Base-by-base conservation (phyloP, 2,113 vertebrate genomes). In the Tenrec ecaudatus region DNA sequence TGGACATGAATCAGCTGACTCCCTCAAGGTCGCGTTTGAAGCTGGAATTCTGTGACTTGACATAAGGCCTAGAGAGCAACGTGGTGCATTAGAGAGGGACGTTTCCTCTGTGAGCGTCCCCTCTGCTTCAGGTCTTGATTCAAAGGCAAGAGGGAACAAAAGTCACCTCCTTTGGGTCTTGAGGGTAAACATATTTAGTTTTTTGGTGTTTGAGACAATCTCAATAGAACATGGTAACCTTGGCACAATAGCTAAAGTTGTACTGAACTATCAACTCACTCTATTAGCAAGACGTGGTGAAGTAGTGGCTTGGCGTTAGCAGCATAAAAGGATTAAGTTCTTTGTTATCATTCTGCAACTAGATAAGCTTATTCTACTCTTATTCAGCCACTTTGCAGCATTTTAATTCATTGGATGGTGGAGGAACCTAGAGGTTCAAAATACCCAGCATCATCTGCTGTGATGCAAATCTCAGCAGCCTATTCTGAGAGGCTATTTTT, bases 341-440 rank as follows among this genome's bases (percentile, higher is more conserved):
- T 97, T 91, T 90, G 88, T 97, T 97, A 97, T 98, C 96, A 89
- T 96, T 96, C 94, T 60, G n/a, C 96, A 53, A 94, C 79, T 96
- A 96, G 96, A 97, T 97, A 97, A 98, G 96, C 77, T 94, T 96
- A 97, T 96, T 94, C 96, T 88, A 92, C 89, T 96, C 95, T 95
- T 82, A n/a, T 92, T 97, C 94, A 96, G 96, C n/a, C 96, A 96
- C 86, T 96, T 97, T 97, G 94, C 94, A 95, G 91, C 92, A 94
- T 90, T 96, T 96, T 97, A 98, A 94, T 95, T 78, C 47, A 4
- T 38, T 73, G 36, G 88, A 68, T 95, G 84, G 89, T 76, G 85
- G 92, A 53, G 92, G 58, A 91, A 97, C 77, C 85, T 96, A 83
- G 93, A 96, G 93, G 94, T 97, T 98, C 97, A 96, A 88, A 96